phyloP scores from a whole-genome alignment of 2,113 vertebrate genomes.

The Hydrochoerus hydrochaeris region DNA sequence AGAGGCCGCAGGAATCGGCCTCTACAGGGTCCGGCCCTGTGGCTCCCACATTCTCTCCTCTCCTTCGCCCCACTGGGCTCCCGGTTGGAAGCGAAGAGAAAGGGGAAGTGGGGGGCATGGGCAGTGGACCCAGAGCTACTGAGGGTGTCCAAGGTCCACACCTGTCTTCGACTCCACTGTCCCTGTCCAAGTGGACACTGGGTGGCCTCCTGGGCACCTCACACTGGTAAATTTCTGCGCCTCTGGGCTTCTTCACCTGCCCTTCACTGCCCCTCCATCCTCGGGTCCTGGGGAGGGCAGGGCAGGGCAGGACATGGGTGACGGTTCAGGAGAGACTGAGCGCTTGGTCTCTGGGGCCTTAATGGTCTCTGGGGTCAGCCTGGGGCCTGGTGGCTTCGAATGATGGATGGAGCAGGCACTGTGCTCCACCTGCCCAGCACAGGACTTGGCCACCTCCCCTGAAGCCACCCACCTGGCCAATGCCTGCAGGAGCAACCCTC shows the following conservation, averaged over 20 bases:
- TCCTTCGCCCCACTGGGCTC: background rate
- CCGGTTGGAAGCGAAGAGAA: background rate
- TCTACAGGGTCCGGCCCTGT: background rate
- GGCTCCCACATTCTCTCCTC: background rate
- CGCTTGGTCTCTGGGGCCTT: constrained; percentile 63
- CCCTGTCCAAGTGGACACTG: background rate
- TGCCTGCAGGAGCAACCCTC: background rate
- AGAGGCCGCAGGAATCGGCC: no score
- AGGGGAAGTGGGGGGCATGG: background rate
- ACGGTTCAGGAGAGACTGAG: constrained; percentile 76
- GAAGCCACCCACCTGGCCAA: background rate
- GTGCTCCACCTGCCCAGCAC: constrained; percentile 59
- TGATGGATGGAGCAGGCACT: constrained; percentile 73
- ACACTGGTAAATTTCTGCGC: background rate
- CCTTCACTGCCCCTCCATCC: background rate
- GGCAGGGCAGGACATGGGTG: constrained; percentile 41
- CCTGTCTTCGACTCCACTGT: background rate
- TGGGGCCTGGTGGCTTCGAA: constrained; percentile 61
- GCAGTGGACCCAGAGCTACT: background rate
- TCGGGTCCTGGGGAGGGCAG: background rate
- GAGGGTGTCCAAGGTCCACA: background rate
- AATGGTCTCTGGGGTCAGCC: constrained; percentile 73
- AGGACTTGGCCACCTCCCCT: background rate
- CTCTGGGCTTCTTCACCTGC: background rate
- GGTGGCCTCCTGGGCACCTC: background rate